Percentiles rank a stretch among this genome's conserved stretches.
phyloP scores from a whole-genome alignment of 2,888 invertebrate genomes.

The Aleiodes testaceus region DNA sequence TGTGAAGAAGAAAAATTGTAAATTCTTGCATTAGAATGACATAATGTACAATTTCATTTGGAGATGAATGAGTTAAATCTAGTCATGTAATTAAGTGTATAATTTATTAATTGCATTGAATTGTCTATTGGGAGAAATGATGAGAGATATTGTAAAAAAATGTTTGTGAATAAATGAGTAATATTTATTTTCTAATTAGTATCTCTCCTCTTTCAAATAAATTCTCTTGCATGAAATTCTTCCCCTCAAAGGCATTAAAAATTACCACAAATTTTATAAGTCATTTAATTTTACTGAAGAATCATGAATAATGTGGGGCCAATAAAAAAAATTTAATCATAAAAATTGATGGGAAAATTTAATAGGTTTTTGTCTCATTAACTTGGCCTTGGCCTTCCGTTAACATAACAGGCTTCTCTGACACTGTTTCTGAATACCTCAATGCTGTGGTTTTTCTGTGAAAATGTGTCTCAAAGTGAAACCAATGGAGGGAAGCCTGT shows the following conservation, averaged over 20 bases:
- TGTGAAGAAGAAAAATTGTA: too few species aligned
- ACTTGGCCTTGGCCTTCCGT: conserved; percentile 7
- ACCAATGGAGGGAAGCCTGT: conserved; percentile 9
- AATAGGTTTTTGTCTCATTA: conserved; percentile 1
- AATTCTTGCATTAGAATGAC: neutral
- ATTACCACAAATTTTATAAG: too few species aligned
- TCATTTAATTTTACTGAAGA: neutral
- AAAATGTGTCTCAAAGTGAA: neutral
- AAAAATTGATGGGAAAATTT: neutral
- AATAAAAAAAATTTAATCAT: neutral
- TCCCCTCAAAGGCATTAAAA: too few species aligned
- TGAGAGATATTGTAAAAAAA: neutral
- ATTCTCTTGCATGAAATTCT: too few species aligned
- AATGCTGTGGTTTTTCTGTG: neutral
- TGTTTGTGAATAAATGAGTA: conserved; percentile 21
- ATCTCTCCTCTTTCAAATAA: neutral
- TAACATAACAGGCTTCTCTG: conserved; percentile 12
- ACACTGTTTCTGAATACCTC: conserved; percentile 1
- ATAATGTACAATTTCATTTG: conserved; percentile 36
- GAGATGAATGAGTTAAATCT: conserved; percentile 63
- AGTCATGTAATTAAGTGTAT: conserved; percentile 54
- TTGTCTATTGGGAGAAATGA: conserved; percentile 11
- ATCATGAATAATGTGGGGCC: neutral
- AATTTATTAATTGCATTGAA: conserved; percentile 44
- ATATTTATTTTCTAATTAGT: conserved; percentile 12